A percentile compares a stretch with the other conserved stretches of the same genome.
These are phyloP conservation scores for Argyrosomus regius DNA, from an alignment of 2,797 vertebrate genomes.

Conservation along the genomic window DNA sequence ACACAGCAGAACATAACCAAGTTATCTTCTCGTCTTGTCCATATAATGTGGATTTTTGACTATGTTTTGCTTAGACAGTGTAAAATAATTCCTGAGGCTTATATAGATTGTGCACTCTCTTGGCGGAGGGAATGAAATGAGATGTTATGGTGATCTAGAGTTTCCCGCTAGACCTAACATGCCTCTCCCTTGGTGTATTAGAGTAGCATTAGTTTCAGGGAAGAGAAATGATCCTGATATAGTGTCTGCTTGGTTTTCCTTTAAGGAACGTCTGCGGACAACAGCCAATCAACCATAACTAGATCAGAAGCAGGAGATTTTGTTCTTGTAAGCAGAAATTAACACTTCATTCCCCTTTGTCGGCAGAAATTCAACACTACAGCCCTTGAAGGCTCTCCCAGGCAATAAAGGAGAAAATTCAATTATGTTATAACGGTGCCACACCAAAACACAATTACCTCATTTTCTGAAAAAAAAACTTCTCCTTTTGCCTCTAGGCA, in stretches of 20 bases:
- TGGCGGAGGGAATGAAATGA: constrained; percentile 76
- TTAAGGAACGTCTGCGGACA: constrained; percentile 84
- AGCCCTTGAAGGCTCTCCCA: constrained; percentile 75
- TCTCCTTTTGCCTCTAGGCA: constrained; percentile 59
- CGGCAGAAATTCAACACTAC: constrained; percentile 89
- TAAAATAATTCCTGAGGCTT: constrained; percentile 86
- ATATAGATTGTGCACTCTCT: constrained; percentile 79
- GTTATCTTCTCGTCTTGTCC: constrained; percentile 74
- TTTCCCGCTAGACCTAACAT: constrained; percentile 81
- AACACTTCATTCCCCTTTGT: constrained; percentile 90
- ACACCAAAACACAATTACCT: constrained; percentile 82
- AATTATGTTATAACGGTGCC: constrained; percentile 78
- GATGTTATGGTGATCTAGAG: constrained; percentile 81
- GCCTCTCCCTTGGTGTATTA: constrained; percentile 81
- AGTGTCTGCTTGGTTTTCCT: constrained; percentile 81
- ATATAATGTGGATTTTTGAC: constrained; percentile 75
- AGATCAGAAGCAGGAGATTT: constrained; percentile 84
- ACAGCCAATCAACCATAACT: constrained; percentile 85
- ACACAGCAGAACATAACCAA: constrained; percentile 77
- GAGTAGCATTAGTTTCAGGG: constrained; percentile 83
- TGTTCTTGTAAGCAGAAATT: constrained; percentile 91
- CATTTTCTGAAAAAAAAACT: constrained; percentile 72
- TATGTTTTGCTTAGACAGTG: constrained; percentile 88
- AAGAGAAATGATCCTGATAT: constrained; percentile 79
- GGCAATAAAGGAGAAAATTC: constrained; percentile 77